phyloP scores from a whole-genome alignment of 2,797 vertebrate species.

The Sebastes hubbsi region DNA sequence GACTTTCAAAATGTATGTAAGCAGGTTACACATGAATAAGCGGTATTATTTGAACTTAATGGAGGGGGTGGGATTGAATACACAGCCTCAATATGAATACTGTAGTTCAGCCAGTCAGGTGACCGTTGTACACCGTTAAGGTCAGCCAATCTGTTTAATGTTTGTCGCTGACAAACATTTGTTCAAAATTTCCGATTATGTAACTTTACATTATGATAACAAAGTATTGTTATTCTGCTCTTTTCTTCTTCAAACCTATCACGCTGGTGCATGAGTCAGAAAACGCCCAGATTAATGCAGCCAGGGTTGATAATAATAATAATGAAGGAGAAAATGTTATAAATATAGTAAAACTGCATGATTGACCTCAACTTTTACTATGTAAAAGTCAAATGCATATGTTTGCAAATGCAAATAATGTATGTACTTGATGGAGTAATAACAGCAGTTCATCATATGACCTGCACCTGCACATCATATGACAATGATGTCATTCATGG shows the following conservation, averaged over 20 bases:
- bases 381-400: neutral
- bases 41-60: neutral
- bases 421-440: neutral
- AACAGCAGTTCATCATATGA: neutral
- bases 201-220: neutral
- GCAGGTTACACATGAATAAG: neutral
- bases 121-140: neutral
- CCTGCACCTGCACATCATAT: conserved; percentile 37
- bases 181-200: no score
- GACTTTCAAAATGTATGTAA: neutral
- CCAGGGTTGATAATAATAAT: neutral
- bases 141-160: neutral
- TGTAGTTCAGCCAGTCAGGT: neutral
- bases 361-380: neutral
- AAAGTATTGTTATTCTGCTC: accelerated
- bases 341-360: neutral
- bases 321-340: neutral
- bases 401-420: no score
- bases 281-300: neutral
- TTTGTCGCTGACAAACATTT: neutral
- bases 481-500: conserved; percentile 31
- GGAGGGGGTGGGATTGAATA: neutral
- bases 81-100: neutral
- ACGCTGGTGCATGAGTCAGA: neutral
- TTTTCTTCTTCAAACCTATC: neutral